These are phyloP conservation scores for Schlechtendalia chinensis DNA, from an alignment of 1,140 invertebrate genomes.

Conservation along the genomic window DNA sequence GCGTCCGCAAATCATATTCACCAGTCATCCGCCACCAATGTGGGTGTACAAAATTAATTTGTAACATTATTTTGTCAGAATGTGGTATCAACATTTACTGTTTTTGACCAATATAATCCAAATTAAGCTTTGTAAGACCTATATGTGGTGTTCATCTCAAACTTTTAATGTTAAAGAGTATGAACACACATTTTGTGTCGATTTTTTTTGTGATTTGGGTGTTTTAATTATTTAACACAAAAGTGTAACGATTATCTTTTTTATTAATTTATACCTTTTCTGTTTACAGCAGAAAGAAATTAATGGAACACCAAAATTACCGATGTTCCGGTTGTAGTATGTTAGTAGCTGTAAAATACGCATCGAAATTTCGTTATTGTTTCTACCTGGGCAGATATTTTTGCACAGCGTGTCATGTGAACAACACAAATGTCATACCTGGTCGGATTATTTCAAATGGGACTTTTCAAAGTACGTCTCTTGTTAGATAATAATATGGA, in stretches of 20 bases:
- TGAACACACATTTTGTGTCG: too few species aligned
- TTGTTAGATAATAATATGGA: too few species aligned
- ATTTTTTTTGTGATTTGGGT: neutral
- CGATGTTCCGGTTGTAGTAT: constrained; percentile 84
- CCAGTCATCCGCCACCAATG: constrained; percentile 68
- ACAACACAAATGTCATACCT: constrained; percentile 73
- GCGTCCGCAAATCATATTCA: constrained; percentile 80
- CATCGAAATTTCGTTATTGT: constrained; percentile 75
- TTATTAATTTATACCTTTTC: too few species aligned
- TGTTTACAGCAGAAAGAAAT: constrained; percentile 61
- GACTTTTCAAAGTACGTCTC: constrained; percentile 65
- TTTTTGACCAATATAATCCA: too few species aligned
- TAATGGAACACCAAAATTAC: constrained; percentile 76
- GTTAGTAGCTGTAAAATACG: constrained; percentile 70
- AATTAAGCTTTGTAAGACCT: too few species aligned
- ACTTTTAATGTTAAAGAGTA: too few species aligned
- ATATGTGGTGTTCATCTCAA: too few species aligned
- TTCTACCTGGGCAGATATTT: constrained; percentile 85
- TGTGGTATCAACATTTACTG: too few species aligned
- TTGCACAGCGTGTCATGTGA: constrained; percentile 83
- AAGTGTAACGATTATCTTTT: too few species aligned
- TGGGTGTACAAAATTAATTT: constrained; percentile 58
- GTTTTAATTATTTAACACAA: too few species aligned
- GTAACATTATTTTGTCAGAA: neutral
- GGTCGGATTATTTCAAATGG: constrained; percentile 75